Percentiles rank a stretch among this genome's conserved stretches.
phyloP scores from a whole-genome alignment of 2,113 vertebrate genomes.

The Sphaerodactylus townsendi region DNA sequence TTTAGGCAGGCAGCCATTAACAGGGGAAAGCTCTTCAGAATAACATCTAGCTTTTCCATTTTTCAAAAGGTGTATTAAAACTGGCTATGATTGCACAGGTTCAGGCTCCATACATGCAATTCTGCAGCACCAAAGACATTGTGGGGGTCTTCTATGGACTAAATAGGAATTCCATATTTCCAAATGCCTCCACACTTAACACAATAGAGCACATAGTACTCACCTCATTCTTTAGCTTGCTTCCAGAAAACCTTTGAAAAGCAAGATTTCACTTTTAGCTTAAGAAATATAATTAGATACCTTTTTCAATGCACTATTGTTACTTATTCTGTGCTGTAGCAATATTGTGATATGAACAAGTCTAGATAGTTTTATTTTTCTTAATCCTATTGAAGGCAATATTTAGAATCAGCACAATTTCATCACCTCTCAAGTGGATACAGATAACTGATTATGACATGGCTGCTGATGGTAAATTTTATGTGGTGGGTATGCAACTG shows the following conservation, averaged over 20 bases:
- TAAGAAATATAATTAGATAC: slow-evolving; percentile 15
- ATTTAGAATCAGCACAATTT: neutral
- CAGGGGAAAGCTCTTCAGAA: neutral
- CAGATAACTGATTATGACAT: neutral
- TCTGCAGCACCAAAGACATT: slow-evolving; percentile 4
- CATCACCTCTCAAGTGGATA: neutral
- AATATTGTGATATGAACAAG: neutral
- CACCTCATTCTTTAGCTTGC: slow-evolving; percentile 98
- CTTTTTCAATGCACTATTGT: neutral
- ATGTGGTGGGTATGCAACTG: too few species aligned
- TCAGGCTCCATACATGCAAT: neutral
- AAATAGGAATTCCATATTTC: neutral
- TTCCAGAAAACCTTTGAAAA: slow-evolving; percentile 92
- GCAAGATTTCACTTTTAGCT: slow-evolving; percentile 54
- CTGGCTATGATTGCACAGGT: neutral
- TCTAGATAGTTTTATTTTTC: neutral
- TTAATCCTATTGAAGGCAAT: neutral
- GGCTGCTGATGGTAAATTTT: neutral
- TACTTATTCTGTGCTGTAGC: neutral
- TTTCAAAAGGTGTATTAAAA: neutral
- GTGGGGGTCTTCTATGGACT: neutral
- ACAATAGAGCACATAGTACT: slow-evolving; percentile 34
- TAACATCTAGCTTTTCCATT: neutral
- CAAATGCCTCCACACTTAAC: neutral
- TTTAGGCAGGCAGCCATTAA: too few species aligned